Conservation (phyloP, 2,797 vertebrate genomes). For the Premnoplex brunnescens region DNA sequence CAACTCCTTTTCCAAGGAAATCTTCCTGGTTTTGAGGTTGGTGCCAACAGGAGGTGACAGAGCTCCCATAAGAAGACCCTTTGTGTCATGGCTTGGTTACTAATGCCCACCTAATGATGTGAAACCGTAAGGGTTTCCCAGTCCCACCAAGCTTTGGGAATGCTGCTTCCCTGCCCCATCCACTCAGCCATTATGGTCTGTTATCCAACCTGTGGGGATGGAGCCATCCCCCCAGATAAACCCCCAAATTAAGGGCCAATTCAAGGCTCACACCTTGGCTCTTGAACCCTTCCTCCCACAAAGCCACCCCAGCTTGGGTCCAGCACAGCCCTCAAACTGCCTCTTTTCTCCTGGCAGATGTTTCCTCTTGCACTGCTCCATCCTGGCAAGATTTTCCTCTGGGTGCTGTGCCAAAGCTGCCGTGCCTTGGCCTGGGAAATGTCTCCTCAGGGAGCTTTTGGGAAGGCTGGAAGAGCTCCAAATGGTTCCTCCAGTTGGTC, state of each 20-base stretch:
- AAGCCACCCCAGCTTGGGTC: not conserved
- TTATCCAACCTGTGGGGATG: not conserved
- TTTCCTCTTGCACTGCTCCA: not conserved
- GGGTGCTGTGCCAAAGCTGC: not conserved
- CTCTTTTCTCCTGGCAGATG: not conserved
- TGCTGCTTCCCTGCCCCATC: not conserved
- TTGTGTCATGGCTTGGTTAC: constrained; percentile 6
- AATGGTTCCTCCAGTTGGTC: too few species aligned
- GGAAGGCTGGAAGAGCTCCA: not conserved
- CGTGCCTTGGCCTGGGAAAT: not conserved
- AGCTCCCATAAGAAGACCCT: not conserved
- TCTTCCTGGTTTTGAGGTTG: not conserved
- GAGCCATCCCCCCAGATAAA: not conserved
- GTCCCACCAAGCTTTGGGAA: not conserved
- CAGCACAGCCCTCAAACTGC: accelerated
- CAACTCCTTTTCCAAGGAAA: not conserved
- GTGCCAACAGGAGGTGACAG: not conserved
- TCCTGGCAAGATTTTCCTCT: not conserved
- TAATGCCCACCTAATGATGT: not conserved
- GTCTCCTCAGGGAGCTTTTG: not conserved
- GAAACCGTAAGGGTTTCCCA: not conserved
- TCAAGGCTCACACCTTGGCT: not conserved
- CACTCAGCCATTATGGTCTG: not conserved
- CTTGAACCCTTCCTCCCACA: not conserved
- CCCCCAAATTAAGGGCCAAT: not conserved